Evolutionary conservation across 2,888 invertebrate species (phyloP).

Genomic region (Stegana nigrithorax): DNA sequence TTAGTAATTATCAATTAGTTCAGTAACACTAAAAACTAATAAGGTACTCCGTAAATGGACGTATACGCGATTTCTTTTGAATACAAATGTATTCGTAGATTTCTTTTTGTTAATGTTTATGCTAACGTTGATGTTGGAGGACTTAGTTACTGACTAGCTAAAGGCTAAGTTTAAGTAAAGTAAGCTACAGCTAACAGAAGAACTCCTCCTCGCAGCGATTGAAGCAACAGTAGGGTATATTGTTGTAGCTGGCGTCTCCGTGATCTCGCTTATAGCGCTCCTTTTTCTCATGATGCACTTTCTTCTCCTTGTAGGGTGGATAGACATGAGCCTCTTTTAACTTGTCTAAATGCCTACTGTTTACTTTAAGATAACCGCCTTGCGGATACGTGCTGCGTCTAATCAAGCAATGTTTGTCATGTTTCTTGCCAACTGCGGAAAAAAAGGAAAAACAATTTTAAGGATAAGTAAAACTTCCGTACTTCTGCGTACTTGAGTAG

Average conservation of each 20-base stretch:
- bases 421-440: conserved; percentile 51
- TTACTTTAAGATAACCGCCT: conserved; percentile 65
- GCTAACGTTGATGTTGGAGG: too few species aligned
- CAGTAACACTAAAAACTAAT: conserved; percentile 26
- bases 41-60: conserved; percentile 52
- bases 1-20: too few species aligned
- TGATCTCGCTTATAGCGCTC: conserved; percentile 58
- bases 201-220: conserved; percentile 63
- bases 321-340: conserved; percentile 53
- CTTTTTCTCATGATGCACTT: conserved; percentile 47
- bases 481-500: conserved; percentile 24
- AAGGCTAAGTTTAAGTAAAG: neutral
- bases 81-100: conserved; percentile 6
- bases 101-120: conserved; percentile 21
- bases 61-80: conserved; percentile 46
- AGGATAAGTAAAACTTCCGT: neutral
- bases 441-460: conserved; percentile 7
- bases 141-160: conserved; percentile 40
- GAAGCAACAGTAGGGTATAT: conserved; percentile 62
- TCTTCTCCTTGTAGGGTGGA: conserved; percentile 62
- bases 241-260: conserved; percentile 42
- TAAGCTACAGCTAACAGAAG: conserved; percentile 49
- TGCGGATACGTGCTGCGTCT: conserved; percentile 57
- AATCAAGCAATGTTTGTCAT: conserved; percentile 49
- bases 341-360: conserved; percentile 49